phyloP scores from a whole-genome alignment of 2,113 vertebrate species.

The Bambusicola thoracicus region DNA sequence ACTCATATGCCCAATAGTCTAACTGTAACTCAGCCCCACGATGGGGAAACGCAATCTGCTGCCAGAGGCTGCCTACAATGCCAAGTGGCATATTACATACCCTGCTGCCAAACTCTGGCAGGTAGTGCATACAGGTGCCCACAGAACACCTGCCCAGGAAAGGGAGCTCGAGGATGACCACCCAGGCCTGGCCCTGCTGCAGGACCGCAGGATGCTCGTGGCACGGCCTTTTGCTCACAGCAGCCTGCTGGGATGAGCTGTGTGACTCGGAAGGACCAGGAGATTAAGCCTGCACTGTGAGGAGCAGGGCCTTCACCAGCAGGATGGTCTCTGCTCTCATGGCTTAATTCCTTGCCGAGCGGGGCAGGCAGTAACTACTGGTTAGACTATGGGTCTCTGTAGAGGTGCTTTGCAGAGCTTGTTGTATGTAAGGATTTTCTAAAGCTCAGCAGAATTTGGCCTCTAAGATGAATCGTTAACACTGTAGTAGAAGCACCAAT shows the following conservation, averaged over 20 bases:
- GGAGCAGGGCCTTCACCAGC: not conserved
- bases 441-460: not conserved
- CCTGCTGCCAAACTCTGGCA: slow-evolving; percentile 52
- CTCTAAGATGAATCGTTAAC: not conserved
- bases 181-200: not conserved
- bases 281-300: not conserved
- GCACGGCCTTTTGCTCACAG: not conserved
- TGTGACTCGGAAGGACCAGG: not conserved
- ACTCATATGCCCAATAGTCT: not conserved
- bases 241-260: not conserved
- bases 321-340: not conserved
- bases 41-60: slow-evolving; percentile 41
- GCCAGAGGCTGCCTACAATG: not conserved
- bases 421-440: not conserved
- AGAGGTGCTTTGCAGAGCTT: not conserved
- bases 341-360: not conserved
- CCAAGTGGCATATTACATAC: not conserved
- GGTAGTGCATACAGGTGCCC: slow-evolving; percentile 9
- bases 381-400: not conserved
- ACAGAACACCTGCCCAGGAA: slow-evolving; percentile 53
- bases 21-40: not conserved
- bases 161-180: slow-evolving; percentile 4
- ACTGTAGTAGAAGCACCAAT: not conserved
- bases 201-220: not conserved
- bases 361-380: not conserved